phyloP scores from a whole-genome alignment of 2,797 vertebrate genomes.

The Leucoraja ocellata region DNA sequence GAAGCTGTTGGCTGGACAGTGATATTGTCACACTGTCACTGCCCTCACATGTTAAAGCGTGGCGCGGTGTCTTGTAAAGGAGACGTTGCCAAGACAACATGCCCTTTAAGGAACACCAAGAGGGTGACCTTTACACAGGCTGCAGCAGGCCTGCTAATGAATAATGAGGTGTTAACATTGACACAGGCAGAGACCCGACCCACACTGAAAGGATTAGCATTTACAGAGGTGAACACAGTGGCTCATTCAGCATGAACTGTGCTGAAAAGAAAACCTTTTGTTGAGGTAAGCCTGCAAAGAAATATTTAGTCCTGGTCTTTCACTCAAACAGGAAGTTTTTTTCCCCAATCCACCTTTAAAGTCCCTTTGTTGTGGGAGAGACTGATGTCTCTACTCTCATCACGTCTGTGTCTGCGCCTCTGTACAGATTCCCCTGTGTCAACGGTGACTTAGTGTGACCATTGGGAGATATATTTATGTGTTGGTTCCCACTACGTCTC shows the following conservation, averaged over 20 bases:
- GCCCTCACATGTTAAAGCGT: neutral
- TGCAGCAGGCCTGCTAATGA: neutral
- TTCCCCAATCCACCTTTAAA: no score
- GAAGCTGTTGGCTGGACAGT: neutral
- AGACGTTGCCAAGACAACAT: neutral
- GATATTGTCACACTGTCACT: neutral
- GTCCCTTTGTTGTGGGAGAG: neutral
- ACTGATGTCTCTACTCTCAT: neutral
- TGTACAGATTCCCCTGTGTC: neutral
- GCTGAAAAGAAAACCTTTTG: neutral
- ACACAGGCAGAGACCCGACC: conserved; percentile 30
- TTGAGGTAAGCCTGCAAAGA: neutral
- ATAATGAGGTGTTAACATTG: conserved; percentile 37
- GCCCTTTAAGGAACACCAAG: conserved; percentile 25
- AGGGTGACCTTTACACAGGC: conserved; percentile 31
- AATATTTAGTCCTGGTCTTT: neutral
- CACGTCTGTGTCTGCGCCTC: neutral
- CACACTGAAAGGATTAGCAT: conserved; percentile 20
- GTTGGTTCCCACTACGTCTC: neutral
- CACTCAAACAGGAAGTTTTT: neutral
- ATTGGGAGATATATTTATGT: neutral
- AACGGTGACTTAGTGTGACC: neutral
- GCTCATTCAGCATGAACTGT: neutral
- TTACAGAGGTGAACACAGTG: conserved; percentile 19
- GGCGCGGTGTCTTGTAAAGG: neutral